phyloP scores from a whole-genome alignment of 2,113 vertebrate species.

The Neolamprologus devosi region DNA sequence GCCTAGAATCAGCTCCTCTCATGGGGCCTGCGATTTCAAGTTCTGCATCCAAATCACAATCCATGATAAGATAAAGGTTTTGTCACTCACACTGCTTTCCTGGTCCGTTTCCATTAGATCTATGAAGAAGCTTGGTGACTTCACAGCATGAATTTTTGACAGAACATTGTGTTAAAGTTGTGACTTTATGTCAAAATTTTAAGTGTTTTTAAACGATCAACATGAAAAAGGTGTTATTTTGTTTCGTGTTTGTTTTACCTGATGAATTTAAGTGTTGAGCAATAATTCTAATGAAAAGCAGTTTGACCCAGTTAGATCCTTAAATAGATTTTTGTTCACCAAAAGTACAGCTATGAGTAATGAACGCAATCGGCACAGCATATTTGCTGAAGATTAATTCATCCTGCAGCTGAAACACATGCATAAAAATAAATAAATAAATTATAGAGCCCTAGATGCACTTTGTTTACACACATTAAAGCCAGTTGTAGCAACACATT shows the following conservation, averaged over 20 bases:
- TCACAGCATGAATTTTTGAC: not conserved
- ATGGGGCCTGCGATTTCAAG: not conserved
- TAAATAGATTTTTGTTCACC: not conserved
- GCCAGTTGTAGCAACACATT: not conserved
- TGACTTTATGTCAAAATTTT: fast-evolving
- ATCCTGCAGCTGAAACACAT: not conserved
- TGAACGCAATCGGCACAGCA: not conserved
- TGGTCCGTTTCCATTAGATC: not conserved
- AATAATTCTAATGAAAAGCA: not conserved
- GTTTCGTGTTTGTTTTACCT: not conserved
- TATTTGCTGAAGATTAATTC: not conserved
- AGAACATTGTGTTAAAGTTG: not conserved
- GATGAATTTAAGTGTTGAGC: not conserved
- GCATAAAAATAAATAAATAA: not conserved
- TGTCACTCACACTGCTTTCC: not conserved
- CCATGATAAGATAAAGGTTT: not conserved
- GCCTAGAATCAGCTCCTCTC: not conserved
- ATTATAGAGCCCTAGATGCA: not conserved
- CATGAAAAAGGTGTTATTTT: not conserved
- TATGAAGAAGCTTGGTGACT: not conserved
- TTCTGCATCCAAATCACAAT: not conserved
- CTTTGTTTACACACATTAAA: not conserved
- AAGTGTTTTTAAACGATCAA: not conserved
- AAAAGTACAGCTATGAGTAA: not conserved
- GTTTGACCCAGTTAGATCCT: not conserved